Conservation (phyloP, 2,113 vertebrate genomes). For the Ariopsis seemanni region DNA sequence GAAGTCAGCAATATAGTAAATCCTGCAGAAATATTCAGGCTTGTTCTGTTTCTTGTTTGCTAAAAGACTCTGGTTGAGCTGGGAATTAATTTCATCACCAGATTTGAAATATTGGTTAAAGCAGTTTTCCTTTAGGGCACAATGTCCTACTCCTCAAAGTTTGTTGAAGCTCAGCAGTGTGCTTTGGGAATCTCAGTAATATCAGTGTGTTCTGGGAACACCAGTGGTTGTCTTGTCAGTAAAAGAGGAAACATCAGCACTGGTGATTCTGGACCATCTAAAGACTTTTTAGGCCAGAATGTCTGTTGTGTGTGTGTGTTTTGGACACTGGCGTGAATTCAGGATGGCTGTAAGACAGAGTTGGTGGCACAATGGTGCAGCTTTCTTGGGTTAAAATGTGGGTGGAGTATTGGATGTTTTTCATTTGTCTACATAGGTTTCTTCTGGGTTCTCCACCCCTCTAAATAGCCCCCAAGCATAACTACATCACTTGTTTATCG, state of each 20-base stretch:
- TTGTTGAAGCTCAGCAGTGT: background rate
- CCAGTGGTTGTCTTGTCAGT: background rate
- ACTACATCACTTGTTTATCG: too few species aligned
- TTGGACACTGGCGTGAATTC: background rate
- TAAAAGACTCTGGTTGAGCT: background rate
- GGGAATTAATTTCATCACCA: background rate
- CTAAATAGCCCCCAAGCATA: too few species aligned
- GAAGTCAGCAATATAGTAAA: background rate
- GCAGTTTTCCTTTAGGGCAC: background rate
- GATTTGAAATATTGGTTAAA: background rate
- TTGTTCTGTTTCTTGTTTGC: background rate
- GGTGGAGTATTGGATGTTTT: background rate
- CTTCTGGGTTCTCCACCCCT: background rate
- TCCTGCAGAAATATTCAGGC: background rate
- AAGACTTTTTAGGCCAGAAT: background rate
- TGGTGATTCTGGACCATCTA: background rate
- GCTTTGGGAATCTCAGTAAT: background rate
- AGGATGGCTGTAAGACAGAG: background rate
- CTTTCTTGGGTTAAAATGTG: background rate
- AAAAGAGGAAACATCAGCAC: background rate
- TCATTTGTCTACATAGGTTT: background rate
- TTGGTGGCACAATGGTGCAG: background rate
- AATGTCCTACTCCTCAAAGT: background rate
- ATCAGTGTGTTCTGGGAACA: background rate
- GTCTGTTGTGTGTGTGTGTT: background rate